Percentiles rank a stretch among this genome's conserved stretches.
Conservation (phyloP, 2,797 vertebrate genomes). For the Acipenser oxyrinchus region DNA sequence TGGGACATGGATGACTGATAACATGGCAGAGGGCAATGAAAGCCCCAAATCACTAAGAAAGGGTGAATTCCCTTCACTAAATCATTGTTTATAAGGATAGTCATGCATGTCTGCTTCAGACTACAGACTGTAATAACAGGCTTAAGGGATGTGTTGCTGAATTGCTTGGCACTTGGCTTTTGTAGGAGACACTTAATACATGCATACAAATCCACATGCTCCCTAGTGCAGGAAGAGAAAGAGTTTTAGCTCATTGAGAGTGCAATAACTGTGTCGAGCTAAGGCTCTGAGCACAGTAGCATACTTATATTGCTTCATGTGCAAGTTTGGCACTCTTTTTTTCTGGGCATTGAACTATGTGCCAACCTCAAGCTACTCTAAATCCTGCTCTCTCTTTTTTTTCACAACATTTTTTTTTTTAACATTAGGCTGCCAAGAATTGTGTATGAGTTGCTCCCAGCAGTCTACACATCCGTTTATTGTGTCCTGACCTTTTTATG, state of each 20-base stretch:
- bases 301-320: background rate
- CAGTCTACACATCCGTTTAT: background rate
- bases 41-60: constrained; percentile 52
- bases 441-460: background rate
- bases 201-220: constrained; percentile 1
- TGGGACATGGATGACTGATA: constrained; percentile 47
- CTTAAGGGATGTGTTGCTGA: constrained; percentile 29
- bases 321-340: background rate
- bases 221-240: constrained; percentile 4
- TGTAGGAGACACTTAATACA: constrained; percentile 27
- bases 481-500: background rate
- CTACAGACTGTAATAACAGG: constrained; percentile 11
- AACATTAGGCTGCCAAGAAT: background rate
- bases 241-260: constrained; percentile 4
- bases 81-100: constrained; percentile 45
- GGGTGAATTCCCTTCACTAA: constrained; percentile 44
- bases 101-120: constrained; percentile 30
- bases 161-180: constrained; percentile 13
- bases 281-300: constrained; percentile 2
- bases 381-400: background rate
- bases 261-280: background rate
- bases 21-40: constrained; percentile 35
- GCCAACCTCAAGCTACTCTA: background rate
- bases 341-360: background rate
- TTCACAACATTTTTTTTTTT: background rate